Evolutionary conservation across 1,140 invertebrate species (phyloP).

Genomic region (Lepidurus arcticus): DNA sequence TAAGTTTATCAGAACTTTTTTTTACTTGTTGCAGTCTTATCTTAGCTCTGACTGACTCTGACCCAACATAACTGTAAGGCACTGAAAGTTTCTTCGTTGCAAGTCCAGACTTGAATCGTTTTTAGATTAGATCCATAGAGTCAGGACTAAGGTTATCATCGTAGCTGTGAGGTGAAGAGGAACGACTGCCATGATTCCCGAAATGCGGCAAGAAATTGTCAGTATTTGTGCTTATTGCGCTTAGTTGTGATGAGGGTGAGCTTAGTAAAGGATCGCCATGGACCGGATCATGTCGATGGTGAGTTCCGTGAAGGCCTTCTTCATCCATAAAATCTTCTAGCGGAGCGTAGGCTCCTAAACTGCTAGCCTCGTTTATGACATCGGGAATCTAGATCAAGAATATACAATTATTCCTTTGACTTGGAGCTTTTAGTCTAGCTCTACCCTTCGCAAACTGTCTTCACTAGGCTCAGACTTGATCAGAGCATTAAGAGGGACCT

Average conservation of each 20-base stretch:
- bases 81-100: neutral
- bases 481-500: conserved; percentile 36
- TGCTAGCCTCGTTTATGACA: conserved; percentile 49
- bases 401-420: neutral
- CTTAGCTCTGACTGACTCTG: neutral
- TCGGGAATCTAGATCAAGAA: conserved; percentile 50
- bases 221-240: conserved; percentile 10
- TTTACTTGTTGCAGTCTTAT: neutral
- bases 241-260: conserved; percentile 43
- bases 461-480: conserved; percentile 42
- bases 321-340: conserved; percentile 78
- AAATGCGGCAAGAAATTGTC: neutral
- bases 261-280: conserved; percentile 63
- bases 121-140: conserved; percentile 10
- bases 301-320: conserved; percentile 46
- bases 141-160: neutral
- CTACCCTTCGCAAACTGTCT: conserved; percentile 25
- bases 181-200: conserved; percentile 3
- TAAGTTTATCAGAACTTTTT: too few relatives aligned
- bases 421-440: neutral
- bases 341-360: conserved; percentile 57
- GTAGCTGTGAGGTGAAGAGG: neutral
- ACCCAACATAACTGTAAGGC: neutral
- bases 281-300: conserved; percentile 48
- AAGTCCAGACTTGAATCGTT: neutral